phyloP scores from a whole-genome alignment of 2,113 vertebrate species.

The Varanus komodoensis region DNA sequence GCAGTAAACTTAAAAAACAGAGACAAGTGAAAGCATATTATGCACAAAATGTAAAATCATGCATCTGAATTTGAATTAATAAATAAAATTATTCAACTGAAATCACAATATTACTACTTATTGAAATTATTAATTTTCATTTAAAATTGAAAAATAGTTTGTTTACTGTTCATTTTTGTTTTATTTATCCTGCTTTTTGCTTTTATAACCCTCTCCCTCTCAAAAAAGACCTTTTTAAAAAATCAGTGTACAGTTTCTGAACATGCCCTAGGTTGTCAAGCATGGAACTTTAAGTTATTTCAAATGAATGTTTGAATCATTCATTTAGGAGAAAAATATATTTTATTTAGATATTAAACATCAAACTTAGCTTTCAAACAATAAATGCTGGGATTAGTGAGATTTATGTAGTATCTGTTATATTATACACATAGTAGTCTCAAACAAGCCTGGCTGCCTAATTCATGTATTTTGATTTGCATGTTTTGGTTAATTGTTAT shows the following conservation, averaged over 20 bases:
- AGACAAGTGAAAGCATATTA: neutral
- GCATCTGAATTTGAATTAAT: neutral
- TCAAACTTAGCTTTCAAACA: neutral
- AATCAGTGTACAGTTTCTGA: neutral
- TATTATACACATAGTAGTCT: neutral
- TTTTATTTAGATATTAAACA: neutral
- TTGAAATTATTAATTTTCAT: neutral
- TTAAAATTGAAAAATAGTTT: constrained; percentile 1
- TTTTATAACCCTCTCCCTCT: neutral
- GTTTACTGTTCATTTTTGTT: neutral
- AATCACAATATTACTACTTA: neutral
- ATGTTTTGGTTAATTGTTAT: too few species aligned
- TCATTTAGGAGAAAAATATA: neutral
- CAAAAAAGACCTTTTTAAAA: neutral
- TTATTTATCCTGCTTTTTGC: neutral
- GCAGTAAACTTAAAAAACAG: neutral
- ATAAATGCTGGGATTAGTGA: neutral
- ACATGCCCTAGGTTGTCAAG: neutral
- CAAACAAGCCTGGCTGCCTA: neutral
- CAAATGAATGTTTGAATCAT: neutral
- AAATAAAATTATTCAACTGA: neutral
- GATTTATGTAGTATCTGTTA: neutral
- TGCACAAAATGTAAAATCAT: neutral
- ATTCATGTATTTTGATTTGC: neutral
- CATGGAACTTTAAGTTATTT: neutral